Percentiles rank a stretch among this genome's conserved stretches.
phyloP scores from a whole-genome alignment of 2,888 invertebrate genomes.

The Gnatocerus cornutus region DNA sequence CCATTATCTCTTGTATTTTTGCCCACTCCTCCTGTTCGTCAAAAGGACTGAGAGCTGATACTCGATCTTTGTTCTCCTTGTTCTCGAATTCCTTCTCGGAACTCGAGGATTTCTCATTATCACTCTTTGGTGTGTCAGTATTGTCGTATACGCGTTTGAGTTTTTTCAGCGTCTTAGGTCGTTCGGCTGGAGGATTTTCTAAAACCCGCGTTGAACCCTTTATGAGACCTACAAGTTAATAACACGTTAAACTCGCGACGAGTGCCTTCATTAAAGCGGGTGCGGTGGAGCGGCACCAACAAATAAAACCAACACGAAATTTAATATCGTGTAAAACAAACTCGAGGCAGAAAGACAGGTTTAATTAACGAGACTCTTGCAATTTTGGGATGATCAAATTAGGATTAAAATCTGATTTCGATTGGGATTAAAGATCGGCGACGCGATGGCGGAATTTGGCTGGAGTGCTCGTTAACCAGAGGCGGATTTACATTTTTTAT shows the following conservation, averaged over 20 bases:
- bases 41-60: slow-evolving; percentile 87
- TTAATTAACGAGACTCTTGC: slow-evolving; percentile 12
- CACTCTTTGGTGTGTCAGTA: slow-evolving; percentile 61
- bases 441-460: no score
- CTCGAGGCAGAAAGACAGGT: slow-evolving; percentile 4
- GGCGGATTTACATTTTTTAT: no score
- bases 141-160: slow-evolving; percentile 83
- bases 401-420: slow-evolving; percentile 1
- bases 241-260: slow-evolving; percentile 26
- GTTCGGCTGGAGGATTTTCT: slow-evolving; percentile 78
- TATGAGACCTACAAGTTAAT: slow-evolving; percentile 79
- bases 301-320: slow-evolving; percentile 26
- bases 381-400: slow-evolving; percentile 1
- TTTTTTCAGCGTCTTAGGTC: slow-evolving; percentile 84
- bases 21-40: slow-evolving; percentile 98
- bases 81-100: slow-evolving; percentile 72
- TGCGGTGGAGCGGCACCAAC: slow-evolving; percentile 1
- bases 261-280: slow-evolving; percentile 19
- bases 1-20: slow-evolving; percentile 96
- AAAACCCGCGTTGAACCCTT: slow-evolving; percentile 86
- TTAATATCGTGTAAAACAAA: slow-evolving; percentile 29
- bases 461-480: no score
- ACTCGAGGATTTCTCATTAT: slow-evolving; percentile 67
- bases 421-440: slow-evolving; percentile 2
- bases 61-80: slow-evolving; percentile 72